A percentile compares a stretch with the other conserved stretches of the same genome.
These are phyloP conservation scores for Andrena flavipes DNA, from an alignment of 2,888 invertebrate species.

Conservation along the genomic window DNA sequence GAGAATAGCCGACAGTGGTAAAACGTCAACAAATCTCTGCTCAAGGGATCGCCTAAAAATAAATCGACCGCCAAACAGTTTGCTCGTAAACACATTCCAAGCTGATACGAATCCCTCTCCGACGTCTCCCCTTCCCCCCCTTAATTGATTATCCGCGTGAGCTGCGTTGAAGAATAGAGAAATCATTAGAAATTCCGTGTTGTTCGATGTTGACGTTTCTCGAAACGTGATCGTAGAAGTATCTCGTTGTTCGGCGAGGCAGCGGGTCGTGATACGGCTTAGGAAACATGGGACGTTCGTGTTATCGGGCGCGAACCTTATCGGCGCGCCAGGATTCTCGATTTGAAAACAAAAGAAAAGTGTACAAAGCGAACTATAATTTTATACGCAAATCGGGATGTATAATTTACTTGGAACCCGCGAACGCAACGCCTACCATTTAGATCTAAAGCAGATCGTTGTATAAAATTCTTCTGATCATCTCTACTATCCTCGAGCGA, in stretches of 20 bases:
- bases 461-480: slow-evolving; percentile 45
- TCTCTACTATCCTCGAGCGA: slow-evolving; percentile 30
- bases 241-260: slow-evolving; percentile 29
- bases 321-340: slow-evolving; percentile 25
- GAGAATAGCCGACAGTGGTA: not conserved
- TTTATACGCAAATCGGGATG: slow-evolving; percentile 50
- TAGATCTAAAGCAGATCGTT: slow-evolving; percentile 45
- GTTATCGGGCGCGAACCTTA: slow-evolving; percentile 4
- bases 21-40: not conserved
- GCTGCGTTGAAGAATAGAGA: slow-evolving; percentile 19
- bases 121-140: not conserved
- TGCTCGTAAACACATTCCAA: slow-evolving; percentile 34
- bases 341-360: slow-evolving; percentile 30
- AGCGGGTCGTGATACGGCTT: slow-evolving; percentile 25
- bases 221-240: slow-evolving; percentile 26
- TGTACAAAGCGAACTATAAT: slow-evolving; percentile 63
- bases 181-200: slow-evolving; percentile 36
- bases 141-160: slow-evolving; percentile 26
- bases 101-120: not conserved
- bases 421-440: slow-evolving; percentile 34
- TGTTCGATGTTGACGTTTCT: slow-evolving; percentile 50
- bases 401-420: slow-evolving; percentile 49
- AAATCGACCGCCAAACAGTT: slow-evolving; percentile 12
- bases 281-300: not conserved
- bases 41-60: slow-evolving; percentile 2